Percentiles rank a stretch among this genome's conserved stretches.
These are phyloP conservation scores for Cephus pygmeus DNA, from an alignment of 2,888 invertebrate species.

Conservation along the genomic window DNA sequence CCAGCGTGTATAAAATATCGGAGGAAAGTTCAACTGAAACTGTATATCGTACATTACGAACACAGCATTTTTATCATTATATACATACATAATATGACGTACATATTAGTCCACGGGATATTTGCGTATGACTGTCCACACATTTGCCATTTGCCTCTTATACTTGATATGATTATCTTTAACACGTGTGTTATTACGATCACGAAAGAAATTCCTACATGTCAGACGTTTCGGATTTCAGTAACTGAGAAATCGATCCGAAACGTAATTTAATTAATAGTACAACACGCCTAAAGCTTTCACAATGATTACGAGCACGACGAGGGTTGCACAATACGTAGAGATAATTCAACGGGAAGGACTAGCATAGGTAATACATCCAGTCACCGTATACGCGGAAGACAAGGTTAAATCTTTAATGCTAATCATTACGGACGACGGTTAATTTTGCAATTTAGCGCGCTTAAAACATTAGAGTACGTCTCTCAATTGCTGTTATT, in stretches of 20 bases:
- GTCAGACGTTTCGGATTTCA: not conserved
- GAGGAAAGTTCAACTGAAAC: not conserved
- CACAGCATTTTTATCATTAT: not conserved
- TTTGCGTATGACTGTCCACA: not conserved
- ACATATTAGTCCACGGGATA: not conserved
- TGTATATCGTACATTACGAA: not conserved
- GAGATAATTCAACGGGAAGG: not conserved
- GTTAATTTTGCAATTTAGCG: constrained; percentile 37
- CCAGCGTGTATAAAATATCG: not conserved
- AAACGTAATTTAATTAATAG: not conserved
- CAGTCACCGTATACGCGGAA: not conserved
- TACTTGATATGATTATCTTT: not conserved
- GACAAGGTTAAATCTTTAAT: constrained; percentile 36
- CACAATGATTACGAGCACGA: not conserved
- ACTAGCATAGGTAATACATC: not conserved
- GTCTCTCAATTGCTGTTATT: not conserved
- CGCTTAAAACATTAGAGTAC: constrained; percentile 19
- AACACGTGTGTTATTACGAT: not conserved
- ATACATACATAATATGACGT: not conserved
- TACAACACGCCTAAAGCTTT: not conserved
- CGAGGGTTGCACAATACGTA: not conserved
- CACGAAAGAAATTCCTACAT: not conserved
- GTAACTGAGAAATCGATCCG: not conserved
- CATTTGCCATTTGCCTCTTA: not conserved
- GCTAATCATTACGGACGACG: constrained; percentile 33